These are phyloP conservation scores for Phoronis australis DNA, from an alignment of 2,888 invertebrate genomes.

Conservation along the genomic window DNA sequence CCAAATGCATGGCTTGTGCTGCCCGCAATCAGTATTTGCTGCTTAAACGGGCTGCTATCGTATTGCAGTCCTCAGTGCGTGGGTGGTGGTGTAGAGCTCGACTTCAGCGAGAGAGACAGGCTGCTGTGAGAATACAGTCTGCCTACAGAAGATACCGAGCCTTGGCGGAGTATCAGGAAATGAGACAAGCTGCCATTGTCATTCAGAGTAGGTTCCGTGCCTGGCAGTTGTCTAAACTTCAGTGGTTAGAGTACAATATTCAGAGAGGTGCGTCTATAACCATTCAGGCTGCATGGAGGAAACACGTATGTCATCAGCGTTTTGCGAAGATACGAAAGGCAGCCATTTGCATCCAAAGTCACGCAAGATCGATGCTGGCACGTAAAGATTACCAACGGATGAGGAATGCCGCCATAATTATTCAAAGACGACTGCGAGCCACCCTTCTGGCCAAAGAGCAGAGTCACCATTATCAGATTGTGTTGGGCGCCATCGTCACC, in stretches of 20 bases:
- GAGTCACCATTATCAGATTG: not conserved
- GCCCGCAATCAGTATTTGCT: constrained; percentile 10
- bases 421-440: constrained; percentile 7
- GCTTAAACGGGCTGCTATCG: constrained; percentile 9
- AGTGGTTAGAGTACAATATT: constrained; percentile 5
- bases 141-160: not conserved
- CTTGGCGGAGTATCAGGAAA: too few relatives aligned
- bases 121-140: not conserved
- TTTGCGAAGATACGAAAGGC: constrained; percentile 6
- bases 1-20: constrained; percentile 1
- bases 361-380: not conserved
- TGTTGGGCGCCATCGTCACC: not conserved
- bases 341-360: not conserved
- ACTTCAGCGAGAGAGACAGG: not conserved
- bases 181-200: not conserved
- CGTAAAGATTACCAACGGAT: not conserved
- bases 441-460: not conserved
- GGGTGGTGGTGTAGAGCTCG: constrained; percentile 3
- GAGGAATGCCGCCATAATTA: constrained; percentile 6
- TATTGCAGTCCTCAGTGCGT: constrained; percentile 16
- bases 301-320: constrained; percentile 7
- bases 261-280: constrained; percentile 13
- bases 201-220: constrained; percentile 13
- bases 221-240: not conserved
- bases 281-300: constrained; percentile 16